These are phyloP conservation scores for Oryzias woworae DNA, from an alignment of 2,113 vertebrate genomes.

Conservation along the genomic window DNA sequence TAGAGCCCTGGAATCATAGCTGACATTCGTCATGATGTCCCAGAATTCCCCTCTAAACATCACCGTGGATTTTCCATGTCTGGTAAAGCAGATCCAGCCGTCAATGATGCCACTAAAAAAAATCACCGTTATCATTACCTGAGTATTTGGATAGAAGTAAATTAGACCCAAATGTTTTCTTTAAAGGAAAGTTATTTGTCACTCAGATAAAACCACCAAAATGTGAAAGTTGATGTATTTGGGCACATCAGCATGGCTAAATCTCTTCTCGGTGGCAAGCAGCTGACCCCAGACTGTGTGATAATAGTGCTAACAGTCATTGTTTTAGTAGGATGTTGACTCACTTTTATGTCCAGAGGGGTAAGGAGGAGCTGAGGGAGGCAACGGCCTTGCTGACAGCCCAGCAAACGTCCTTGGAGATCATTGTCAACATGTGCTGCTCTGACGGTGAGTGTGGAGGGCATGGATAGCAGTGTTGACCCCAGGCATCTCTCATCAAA, in stretches of 20 bases:
- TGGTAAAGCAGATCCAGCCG: too few species aligned
- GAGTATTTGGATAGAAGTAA: too few species aligned
- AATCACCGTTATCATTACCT: neutral
- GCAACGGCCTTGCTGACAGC: constrained; percentile 87
- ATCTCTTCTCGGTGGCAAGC: constrained; percentile 1
- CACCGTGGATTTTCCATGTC: constrained; percentile 2
- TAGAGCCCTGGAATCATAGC: constrained; percentile 16
- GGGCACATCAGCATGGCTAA: constrained; percentile 3
- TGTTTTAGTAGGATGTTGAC: constrained; percentile 47
- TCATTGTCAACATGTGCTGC: constrained; percentile 98
- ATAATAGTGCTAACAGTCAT: constrained; percentile 33
- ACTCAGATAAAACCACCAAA: neutral
- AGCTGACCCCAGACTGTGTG: constrained; percentile 23
- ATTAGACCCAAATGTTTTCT: neutral
- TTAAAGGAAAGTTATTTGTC: neutral
- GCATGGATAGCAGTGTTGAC: constrained; percentile 42
- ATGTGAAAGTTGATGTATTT: neutral
- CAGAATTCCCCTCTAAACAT: constrained; percentile 10
- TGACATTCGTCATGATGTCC: constrained; percentile 27
- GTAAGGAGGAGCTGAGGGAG: constrained; percentile 86
- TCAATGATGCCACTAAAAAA: neutral
- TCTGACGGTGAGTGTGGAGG: constrained; percentile 83
- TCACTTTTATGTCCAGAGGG: constrained; percentile 75
- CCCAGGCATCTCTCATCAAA: constrained; percentile 36
- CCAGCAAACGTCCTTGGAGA: constrained; percentile 94